Evolutionary conservation across 2,113 vertebrate species (phyloP), one percentile per base, ranked within the genome.

Genomic region (Pardalotus punctatus): DNA sequence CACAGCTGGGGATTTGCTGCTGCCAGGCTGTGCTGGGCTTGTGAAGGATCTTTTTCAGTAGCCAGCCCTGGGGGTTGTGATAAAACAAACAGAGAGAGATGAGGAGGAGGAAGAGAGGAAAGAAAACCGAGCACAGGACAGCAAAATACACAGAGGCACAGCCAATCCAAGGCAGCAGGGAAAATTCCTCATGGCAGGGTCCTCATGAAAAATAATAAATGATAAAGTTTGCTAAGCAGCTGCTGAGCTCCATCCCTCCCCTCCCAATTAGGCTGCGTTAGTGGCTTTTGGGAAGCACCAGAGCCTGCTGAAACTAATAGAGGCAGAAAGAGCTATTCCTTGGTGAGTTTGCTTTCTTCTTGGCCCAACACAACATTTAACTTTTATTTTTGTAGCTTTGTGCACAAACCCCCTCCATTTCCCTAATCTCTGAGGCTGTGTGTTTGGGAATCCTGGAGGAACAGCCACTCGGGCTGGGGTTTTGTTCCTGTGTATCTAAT

Each of bases 291-390:
- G 67, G 61, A 76, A 66, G 64, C 53, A 61, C 38, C 3, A 1
- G 35, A 72, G 72, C 77, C 73, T 50, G 69, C n/a, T 91, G 86
- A 91, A 95, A 80, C 45, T 45, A 31, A 69, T 22, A 47, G 57
- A 64, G 78, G 62, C 48, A 70, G 61, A 15, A 45, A 69, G 80
- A 91, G 88, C 79, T 60, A 73, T 43, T 48, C 79, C 71, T 28
- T 24, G 64, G 78, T 81, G 90, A 53, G 56, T 76, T 90, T 84
- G 72, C 74, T 80, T 91, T 88, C 77, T 91, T 94, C 83, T 87
- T 74, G 69, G 73, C 53, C 81, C 51, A 40, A 16, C 57, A 11
- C n/a, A 64, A 40, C 11, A 4, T 48, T 91, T 84, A 40, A 36
- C 81, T 94, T 88, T 40, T 65, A 8, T 89, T 92, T 90, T 88